Conservation (phyloP, 2,113 vertebrate species). For the Callospermophilus lateralis region DNA sequence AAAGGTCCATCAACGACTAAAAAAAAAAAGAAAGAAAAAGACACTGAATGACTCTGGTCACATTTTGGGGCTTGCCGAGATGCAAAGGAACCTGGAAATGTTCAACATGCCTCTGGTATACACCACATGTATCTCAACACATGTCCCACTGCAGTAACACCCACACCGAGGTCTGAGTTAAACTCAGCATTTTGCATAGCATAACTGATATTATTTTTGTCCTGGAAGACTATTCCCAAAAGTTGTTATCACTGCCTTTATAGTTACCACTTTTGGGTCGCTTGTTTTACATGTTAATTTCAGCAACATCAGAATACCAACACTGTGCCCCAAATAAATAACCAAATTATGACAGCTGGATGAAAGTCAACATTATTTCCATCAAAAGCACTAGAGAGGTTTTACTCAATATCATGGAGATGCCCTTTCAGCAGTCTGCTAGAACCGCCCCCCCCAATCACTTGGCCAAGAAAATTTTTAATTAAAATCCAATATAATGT, state of each 20-base stretch:
- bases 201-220: neutral
- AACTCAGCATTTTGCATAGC: neutral
- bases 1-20: too few relatives aligned
- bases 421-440: neutral
- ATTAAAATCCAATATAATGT: too few relatives aligned
- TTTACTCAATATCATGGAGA: neutral
- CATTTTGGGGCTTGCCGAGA: rapidly evolving
- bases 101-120: too few relatives aligned
- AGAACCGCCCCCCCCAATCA: neutral
- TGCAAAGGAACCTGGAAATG: rapidly evolving
- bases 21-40: neutral
- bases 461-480: neutral
- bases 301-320: neutral
- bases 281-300: neutral
- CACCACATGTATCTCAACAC: rapidly evolving
- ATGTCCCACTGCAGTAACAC: rapidly evolving
- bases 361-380: neutral
- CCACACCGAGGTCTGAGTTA: neutral
- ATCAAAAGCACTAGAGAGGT: neutral
- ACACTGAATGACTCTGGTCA: neutral
- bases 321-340: neutral
- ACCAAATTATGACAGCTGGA: neutral
- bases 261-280: neutral
- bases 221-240: neutral
- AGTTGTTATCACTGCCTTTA: neutral